Base-by-base conservation (phyloP, 1,140 invertebrate species). In the Thalassaphorura encarpata region DNA sequence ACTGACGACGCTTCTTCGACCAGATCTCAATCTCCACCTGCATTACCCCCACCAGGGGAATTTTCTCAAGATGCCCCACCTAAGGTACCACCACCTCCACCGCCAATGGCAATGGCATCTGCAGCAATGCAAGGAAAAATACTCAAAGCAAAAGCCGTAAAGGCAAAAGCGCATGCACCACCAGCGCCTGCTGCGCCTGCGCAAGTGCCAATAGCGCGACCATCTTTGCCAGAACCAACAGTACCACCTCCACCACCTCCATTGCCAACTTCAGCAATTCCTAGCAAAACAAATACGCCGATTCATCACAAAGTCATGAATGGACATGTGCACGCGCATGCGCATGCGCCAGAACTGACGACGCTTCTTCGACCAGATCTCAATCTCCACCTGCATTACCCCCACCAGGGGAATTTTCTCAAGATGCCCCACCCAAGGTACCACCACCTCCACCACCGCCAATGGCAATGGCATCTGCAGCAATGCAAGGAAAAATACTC, bases 201-300 rank as follows among this genome's bases (percentile, higher is more conserved):
- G 28, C n/a, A n/a, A n/a, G n/a, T 39, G 51, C 42, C 28, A 45
- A 54, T 39, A 18, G 26, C 72, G 2, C 67, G 74, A 39, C 77
- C 80, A n/a, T 77, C 80, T 47, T 71, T 86, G 49, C 84, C 85
- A 4, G 84, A 86, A 66, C 84, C 84, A 0, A 83, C 79, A 3
- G 80, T 77, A 43, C 83, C 83, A 1, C 84, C 85, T 2, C 84
- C 83, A 19, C 80, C 80, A 2, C 79, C 80, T 2, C 80, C 78
- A 21, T 71, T 75, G 1, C 71, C 71, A 11, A 61, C 40, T 45
- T 24, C 47, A n/a, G n/a, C n/a, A n/a, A n/a, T n/a, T n/a, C n/a
- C n/a, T n/a, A n/a, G n/a, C n/a, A n/a, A n/a, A n/a, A n/a, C n/a
- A n/a, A n/a, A n/a, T n/a, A n/a, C n/a, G n/a, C n/a, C n/a, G n/a